Conservation (phyloP, 2,797 vertebrate species). For the Rhinichthys osculus region DNA sequence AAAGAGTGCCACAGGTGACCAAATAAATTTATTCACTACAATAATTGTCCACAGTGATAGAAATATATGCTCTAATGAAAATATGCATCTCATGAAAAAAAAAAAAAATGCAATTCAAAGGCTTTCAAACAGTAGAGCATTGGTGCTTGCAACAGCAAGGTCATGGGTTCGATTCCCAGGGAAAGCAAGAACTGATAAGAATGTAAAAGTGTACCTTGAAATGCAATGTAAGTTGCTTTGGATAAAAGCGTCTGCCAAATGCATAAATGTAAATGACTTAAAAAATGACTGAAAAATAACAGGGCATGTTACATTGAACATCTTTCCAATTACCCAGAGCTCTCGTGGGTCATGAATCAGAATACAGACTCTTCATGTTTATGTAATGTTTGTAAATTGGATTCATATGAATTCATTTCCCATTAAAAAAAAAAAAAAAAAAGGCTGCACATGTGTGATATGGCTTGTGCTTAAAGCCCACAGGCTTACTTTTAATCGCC, state of each 20-base stretch:
- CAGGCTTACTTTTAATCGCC: constrained; percentile 15
- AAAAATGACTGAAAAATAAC: background rate
- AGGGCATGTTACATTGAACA: background rate
- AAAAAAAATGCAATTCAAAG: too few relatives aligned
- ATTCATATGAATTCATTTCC: constrained; percentile 10
- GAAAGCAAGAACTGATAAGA: too few relatives aligned
- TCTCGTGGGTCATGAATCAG: constrained; percentile 4
- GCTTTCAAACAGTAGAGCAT: too few relatives aligned
- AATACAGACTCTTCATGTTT: constrained; percentile 22
- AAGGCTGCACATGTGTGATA: constrained; percentile 22
- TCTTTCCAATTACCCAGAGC: constrained; percentile 11
- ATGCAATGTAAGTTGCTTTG: too few relatives aligned
- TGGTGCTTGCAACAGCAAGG: too few relatives aligned
- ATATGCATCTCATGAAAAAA: background rate
- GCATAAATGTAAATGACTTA: too few relatives aligned
- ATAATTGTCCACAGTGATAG: background rate
- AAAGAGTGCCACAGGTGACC: background rate
- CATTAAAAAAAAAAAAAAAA: background rate
- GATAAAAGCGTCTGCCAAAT: too few relatives aligned
- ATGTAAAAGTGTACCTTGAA: too few relatives aligned
- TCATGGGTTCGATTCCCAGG: too few relatives aligned
- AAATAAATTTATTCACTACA: background rate
- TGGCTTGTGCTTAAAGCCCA: constrained; percentile 6
- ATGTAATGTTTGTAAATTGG: constrained; percentile 17
- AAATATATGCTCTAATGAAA: background rate